Evolutionary conservation across 2,797 vertebrate species (phyloP).

Genomic region (Sebastes glaucus): DNA sequence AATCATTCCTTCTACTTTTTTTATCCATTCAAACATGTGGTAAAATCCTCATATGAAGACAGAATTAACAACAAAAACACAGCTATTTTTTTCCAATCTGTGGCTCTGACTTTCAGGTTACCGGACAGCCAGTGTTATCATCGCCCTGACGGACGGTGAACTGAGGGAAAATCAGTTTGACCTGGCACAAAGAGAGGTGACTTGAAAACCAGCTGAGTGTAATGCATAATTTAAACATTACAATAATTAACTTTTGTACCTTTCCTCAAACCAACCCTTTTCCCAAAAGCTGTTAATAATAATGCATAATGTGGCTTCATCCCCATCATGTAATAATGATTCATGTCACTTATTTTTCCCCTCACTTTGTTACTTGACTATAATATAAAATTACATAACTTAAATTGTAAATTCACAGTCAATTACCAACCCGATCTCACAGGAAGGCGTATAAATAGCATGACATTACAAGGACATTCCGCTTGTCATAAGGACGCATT

Average conservation of each 20-base stretch:
- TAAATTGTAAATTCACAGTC: background rate
- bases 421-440: background rate
- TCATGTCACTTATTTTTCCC: background rate
- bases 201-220: background rate
- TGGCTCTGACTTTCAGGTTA: constrained; percentile 82
- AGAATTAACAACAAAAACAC: constrained; percentile 8
- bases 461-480: too few species aligned
- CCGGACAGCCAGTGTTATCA: constrained; percentile 96
- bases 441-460: too few species aligned
- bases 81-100: background rate
- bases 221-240: background rate
- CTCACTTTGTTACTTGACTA: background rate
- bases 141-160: constrained; percentile 95
- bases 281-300: background rate
- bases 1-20: constrained; percentile 20
- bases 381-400: background rate
- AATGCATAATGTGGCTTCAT: background rate
- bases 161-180: constrained; percentile 95
- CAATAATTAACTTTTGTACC: background rate
- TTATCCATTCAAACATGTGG: constrained; percentile 5
- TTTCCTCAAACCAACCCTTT: background rate
- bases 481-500: too few species aligned
- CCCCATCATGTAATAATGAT: background rate
- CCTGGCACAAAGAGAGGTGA: constrained; percentile 90
- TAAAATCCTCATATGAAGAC: background rate